These are phyloP conservation scores for Tiliacea citrago DNA, from an alignment of 2,888 invertebrate genomes.

Conservation along the genomic window DNA sequence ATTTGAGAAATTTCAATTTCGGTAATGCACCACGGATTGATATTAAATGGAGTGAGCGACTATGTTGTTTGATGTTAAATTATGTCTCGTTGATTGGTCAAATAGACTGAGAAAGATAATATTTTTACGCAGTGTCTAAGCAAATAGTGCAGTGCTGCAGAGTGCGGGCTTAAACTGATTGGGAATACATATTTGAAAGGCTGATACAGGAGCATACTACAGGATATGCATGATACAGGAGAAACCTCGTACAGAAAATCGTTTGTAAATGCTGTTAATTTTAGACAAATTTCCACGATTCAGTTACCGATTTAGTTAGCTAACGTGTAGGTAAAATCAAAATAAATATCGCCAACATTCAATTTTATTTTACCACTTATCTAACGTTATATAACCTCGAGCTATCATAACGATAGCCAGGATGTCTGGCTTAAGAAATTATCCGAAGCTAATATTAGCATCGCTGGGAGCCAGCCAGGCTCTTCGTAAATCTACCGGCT, in stretches of 20 bases:
- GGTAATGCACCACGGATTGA: slow-evolving; percentile 39
- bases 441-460: slow-evolving; percentile 40
- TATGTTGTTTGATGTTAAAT: slow-evolving; percentile 1
- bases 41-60: slow-evolving; percentile 44
- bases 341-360: slow-evolving; percentile 3
- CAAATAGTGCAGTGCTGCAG: too few species aligned
- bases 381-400: neutral
- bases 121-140: too few species aligned
- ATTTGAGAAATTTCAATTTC: slow-evolving; percentile 54
- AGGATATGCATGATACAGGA: neutral
- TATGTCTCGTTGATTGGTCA: neutral
- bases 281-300: neutral
- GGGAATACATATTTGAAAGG: neutral
- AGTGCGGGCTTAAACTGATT: neutral
- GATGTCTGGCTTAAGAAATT: slow-evolving; percentile 35
- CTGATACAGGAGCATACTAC: too few species aligned
- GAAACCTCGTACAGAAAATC: neutral
- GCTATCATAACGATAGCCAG: neutral
- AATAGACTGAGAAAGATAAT: neutral
- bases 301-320: too few species aligned
- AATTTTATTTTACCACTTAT: slow-evolving; percentile 2
- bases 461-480: slow-evolving; percentile 29
- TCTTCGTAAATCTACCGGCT: slow-evolving; percentile 24
- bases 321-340: neutral
- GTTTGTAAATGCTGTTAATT: neutral